A percentile compares a stretch with the other conserved stretches of the same genome.
Conservation (phyloP, 2,113 vertebrate genomes). For the Triplophysa dalaica region DNA sequence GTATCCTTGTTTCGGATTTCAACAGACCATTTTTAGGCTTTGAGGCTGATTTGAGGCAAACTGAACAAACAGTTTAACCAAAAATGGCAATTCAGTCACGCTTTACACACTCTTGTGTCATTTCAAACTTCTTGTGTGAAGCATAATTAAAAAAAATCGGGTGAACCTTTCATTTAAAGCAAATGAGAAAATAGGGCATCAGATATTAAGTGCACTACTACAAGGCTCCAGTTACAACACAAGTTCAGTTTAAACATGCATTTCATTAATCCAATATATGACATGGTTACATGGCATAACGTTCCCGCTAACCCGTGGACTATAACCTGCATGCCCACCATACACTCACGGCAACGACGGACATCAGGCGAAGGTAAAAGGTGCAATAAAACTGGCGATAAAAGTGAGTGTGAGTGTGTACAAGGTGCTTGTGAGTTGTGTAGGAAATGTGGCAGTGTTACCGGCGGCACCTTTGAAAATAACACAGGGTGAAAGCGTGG, state of each 20-base stretch:
- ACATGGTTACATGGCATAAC: constrained; percentile 65
- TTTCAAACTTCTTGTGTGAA: neutral
- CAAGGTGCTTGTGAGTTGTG: constrained; percentile 18
- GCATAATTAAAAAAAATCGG: constrained; percentile 36
- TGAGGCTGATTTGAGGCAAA: constrained; percentile 66
- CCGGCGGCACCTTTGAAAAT: neutral
- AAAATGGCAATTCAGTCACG: neutral
- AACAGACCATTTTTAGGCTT: constrained; percentile 67
- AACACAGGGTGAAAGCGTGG: neutral
- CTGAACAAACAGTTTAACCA: neutral
- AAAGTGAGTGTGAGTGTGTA: neutral
- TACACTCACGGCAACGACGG: neutral
- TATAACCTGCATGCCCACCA: constrained; percentile 2
- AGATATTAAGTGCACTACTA: constrained; percentile 62
- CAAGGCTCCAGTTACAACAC: constrained; percentile 69
- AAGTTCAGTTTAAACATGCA: constrained; percentile 69
- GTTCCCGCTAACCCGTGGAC: constrained; percentile 23
- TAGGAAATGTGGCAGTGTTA: constrained; percentile 34
- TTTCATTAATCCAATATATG: constrained; percentile 66
- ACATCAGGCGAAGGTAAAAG: constrained; percentile 20
- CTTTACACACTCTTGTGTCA: neutral
- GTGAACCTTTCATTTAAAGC: constrained; percentile 40
- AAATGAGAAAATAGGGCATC: constrained; percentile 62
- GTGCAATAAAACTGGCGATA: constrained; percentile 2
- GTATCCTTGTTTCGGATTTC: constrained; percentile 58